These are phyloP conservation scores for Brachionus rubens DNA, from an alignment of 1,140 invertebrate species.

Conservation along the genomic window DNA sequence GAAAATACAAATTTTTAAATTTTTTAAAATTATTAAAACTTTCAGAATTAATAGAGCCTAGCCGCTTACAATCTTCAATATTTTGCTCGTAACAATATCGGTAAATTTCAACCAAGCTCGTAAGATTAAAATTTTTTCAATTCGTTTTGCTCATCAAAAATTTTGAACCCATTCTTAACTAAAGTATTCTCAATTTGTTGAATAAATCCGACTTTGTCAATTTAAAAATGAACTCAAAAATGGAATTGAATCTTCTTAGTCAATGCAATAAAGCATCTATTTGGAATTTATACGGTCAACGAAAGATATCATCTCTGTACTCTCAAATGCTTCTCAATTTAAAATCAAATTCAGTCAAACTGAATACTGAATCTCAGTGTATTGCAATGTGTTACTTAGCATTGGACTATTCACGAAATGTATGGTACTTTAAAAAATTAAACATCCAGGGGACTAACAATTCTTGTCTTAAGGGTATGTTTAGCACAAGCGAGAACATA, in stretches of 20 bases:
- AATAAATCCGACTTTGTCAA: constrained; percentile 44
- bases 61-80: constrained; percentile 42
- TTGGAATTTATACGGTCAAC: constrained; percentile 42
- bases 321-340: constrained; percentile 38
- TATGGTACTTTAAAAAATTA: neutral
- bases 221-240: constrained; percentile 45
- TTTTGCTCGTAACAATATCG: constrained; percentile 33
- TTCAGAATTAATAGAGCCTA: neutral
- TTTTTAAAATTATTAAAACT: neutral
- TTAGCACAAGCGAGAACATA: neutral
- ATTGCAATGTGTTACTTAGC: constrained; percentile 39
- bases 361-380: constrained; percentile 44
- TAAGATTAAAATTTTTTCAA: neutral
- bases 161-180: no score
- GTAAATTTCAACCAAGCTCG: constrained; percentile 28
- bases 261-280: constrained; percentile 38
- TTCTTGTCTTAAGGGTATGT: neutral
- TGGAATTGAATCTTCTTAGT: constrained; percentile 31
- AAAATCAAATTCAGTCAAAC: constrained; percentile 17
- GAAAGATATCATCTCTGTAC: constrained; percentile 27
- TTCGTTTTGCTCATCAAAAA: neutral
- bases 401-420: constrained; percentile 8
- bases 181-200: constrained; percentile 37
- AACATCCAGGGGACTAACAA: neutral
- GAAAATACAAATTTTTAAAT: neutral